Evolutionary conservation across 2,797 vertebrate genomes (phyloP), one percentile per base, ranked within the genome.

Genomic region (Chiroxiphia lanceolata): DNA sequence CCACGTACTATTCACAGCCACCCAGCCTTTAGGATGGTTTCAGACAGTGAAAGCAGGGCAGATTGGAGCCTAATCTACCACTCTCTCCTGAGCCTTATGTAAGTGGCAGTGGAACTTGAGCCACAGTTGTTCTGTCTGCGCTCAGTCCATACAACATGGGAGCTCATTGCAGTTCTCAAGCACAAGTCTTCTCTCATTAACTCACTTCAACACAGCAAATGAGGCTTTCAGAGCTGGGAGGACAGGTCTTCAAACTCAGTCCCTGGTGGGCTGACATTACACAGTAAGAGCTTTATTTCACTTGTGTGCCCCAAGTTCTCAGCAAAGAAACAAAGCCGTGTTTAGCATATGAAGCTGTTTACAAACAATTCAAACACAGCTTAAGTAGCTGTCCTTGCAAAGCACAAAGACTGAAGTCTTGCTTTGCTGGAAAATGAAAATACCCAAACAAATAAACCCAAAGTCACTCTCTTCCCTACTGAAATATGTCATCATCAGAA

Each of bases 1-100:
- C 23, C 6, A 10, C 1, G 0, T 21, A 22, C 4, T 42, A 1
- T 19, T 56, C 34, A 26, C 10, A 26, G 7, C 5, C 36, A 48
- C 17, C 11, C 3, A 31, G 13, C 42, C 27, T 65, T 65, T 31
- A 36, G 47, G 54, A 29, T 38, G 13, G 10, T n/a, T 51, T 69
- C 50, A 76, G 31, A 26, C 31, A 36, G 4, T 6, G 12, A 69
- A 29, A 54, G 4, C 2, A 34, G 13, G 25, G 20, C 10, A 80
- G 51, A 74, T 2, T 60, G 57, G 15, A 78, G 29, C 14, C 15
- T 21, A 34, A 48, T 26, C 5, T 13, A 7, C 6, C 5, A 10
- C 8, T 54, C 18, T 44, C 80, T 69, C n/a, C 29, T 53, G 11
- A 31, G 11, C 13, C 20, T 6, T 4, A 3, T 45, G 36, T 38